phyloP scores from a whole-genome alignment of 2,888 invertebrate genomes.

The Drosophila tanythrix region DNA sequence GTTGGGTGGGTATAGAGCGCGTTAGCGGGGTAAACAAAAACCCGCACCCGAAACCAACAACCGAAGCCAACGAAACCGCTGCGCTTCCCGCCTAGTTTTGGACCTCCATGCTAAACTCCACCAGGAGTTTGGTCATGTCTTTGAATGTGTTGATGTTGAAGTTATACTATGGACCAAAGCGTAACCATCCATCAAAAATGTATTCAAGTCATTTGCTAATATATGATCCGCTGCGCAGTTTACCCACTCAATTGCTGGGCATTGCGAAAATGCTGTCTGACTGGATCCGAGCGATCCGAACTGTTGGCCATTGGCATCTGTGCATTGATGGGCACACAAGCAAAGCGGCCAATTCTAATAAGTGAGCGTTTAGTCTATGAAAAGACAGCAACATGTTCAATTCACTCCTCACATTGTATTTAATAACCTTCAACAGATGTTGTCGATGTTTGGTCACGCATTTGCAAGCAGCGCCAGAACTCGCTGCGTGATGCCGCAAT shows the following conservation, averaged over 20 bases:
- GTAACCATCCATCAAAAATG: slow-evolving; percentile 52
- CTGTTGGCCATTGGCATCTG: slow-evolving; percentile 83
- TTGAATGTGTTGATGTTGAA: no score
- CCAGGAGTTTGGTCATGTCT: no score
- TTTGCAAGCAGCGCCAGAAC: slow-evolving; percentile 84
- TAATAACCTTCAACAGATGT: slow-evolving; percentile 74
- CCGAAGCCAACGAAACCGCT: no score
- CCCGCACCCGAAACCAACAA: no score
- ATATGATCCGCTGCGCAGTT: slow-evolving; percentile 58
- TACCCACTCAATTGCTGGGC: slow-evolving; percentile 82
- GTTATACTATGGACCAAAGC: slow-evolving; percentile 83
- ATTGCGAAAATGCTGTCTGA: slow-evolving; percentile 84
- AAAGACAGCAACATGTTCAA: neutral
- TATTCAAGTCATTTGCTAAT: neutral
- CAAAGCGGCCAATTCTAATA: slow-evolving; percentile 83
- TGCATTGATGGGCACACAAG: slow-evolving; percentile 83
- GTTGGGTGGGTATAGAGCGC: no score
- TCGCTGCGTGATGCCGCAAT: slow-evolving; percentile 82
- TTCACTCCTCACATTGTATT: neutral
- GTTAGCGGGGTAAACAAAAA: no score
- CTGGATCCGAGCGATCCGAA: slow-evolving; percentile 84
- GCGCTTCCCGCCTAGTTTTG: no score
- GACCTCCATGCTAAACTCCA: no score
- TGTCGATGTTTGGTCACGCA: slow-evolving; percentile 85
- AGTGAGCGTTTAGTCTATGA: slow-evolving; percentile 67